phyloP scores from a whole-genome alignment of 1,140 invertebrate genomes.

The Myzus persicae region DNA sequence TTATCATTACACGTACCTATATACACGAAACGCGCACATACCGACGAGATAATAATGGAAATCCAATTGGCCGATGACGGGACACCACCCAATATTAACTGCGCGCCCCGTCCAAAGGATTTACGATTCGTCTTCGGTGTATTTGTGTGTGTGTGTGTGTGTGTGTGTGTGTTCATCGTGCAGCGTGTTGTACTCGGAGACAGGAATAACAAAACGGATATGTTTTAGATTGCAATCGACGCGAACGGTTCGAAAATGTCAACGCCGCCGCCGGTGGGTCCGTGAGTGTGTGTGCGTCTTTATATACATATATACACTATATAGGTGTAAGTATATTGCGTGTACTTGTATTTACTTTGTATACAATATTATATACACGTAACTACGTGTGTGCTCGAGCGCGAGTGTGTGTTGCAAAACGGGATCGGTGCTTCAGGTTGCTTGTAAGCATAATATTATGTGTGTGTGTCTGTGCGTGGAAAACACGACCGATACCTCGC shows the following conservation, averaged over 20 bases:
- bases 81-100: slow-evolving; percentile 37
- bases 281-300: background rate
- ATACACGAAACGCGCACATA: background rate
- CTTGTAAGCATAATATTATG: background rate
- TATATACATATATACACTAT: background rate
- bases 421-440: background rate
- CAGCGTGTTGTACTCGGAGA: background rate
- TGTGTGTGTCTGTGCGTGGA: background rate
- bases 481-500: background rate
- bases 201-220: slow-evolving; percentile 53
- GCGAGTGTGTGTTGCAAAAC: background rate
- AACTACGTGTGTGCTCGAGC: background rate
- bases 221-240: slow-evolving; percentile 53
- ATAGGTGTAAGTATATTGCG: background rate
- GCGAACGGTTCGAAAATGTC: slow-evolving; percentile 48
- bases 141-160: background rate
- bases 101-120: slow-evolving; percentile 22
- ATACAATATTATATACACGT: background rate
- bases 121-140: slow-evolving; percentile 43
- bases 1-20: background rate
- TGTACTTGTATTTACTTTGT: slow-evolving; percentile 2
- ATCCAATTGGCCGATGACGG: slow-evolving; percentile 1
- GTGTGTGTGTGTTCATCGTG: background rate
- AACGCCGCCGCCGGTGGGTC: background rate
- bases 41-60: slow-evolving; percentile 13